Percentiles rank a stretch among this genome's conserved stretches.
Conservation (phyloP, 2,888 invertebrate species). For the Leucozona laternaria region DNA sequence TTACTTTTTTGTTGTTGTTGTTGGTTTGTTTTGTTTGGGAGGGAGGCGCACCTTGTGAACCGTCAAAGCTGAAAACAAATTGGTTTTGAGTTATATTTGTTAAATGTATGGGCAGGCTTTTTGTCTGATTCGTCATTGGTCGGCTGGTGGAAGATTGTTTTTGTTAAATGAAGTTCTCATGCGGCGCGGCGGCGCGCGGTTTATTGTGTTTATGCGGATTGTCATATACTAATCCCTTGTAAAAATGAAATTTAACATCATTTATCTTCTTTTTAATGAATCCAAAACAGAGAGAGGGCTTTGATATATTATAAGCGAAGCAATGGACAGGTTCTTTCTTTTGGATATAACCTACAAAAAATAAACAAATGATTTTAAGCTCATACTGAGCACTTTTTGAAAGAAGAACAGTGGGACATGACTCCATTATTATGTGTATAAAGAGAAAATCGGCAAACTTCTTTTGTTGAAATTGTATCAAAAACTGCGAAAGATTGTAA, state of each 20-base stretch:
- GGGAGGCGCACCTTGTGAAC: constrained; percentile 46
- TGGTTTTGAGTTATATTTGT: constrained; percentile 32
- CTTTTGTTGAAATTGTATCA: no score
- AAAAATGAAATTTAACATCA: constrained; percentile 60
- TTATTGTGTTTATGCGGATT: constrained; percentile 61
- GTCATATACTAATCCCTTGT: constrained; percentile 64
- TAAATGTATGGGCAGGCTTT: neutral
- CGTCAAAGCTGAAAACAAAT: constrained; percentile 64
- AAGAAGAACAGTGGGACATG: no score
- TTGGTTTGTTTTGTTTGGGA: neutral
- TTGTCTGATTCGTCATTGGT: neutral
- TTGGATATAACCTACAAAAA: neutral
- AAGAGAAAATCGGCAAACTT: no score
- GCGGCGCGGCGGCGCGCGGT: no score
- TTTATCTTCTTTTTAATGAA: constrained; percentile 62
- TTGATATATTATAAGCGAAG: constrained; percentile 2
- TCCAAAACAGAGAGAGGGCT: neutral
- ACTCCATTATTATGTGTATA: no score
- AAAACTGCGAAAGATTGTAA: no score
- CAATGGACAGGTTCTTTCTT: constrained; percentile 14
- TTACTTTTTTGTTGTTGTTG: constrained; percentile 11
- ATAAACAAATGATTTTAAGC: no score
- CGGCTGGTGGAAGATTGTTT: neutral
- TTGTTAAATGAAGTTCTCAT: constrained; percentile 63
- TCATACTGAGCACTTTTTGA: no score